Evolutionary conservation across 2,113 vertebrate genomes (phyloP), one percentile per base, ranked within the genome.

Genomic region (Notothenia coriiceps): DNA sequence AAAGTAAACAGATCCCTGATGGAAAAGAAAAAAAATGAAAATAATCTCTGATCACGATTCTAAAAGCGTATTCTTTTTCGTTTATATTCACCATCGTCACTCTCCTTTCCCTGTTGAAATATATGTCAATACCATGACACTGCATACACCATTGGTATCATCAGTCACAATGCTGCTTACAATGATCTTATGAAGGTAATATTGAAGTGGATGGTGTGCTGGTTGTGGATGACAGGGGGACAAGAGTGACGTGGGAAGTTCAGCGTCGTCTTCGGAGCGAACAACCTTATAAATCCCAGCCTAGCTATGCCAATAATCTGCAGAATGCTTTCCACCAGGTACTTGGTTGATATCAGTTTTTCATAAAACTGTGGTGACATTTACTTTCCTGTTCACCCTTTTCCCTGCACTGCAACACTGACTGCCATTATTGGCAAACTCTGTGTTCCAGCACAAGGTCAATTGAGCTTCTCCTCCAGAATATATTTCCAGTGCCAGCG

Each of bases 401-500:
- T 50, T 56, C 57, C 77, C 51, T 73, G 61, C 14, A 25, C 51
- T 62, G 76, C 60, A 66, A 44, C 63, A 62, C 77, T 69, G 79
- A 17, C 52, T 78, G 67, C 68, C 77, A 77, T 82, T 62, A 72
- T 83, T 17, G 2, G 43, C 52, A 82, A 18, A 10, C 25, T 71
- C 59, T 64, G 64, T 80, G 71, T 83, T 78, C 76, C 40, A 57
- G 69, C 73, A 33, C 82, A 86, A 87, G 80, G 88, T 88, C 86
- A 86, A 78, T 18, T 43, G 66, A 77, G 29, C 68, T 80, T 61
- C 64, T 57, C 65, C 63, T 69, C 43, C 54, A 72, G 60, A 90
- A 76, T 64, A 69, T 60, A 85, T 77, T 89, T 89, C 62, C 77
- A 60, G 65, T 68, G 50, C 60, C 49, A 62, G 35, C 57, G 64